These are phyloP conservation scores for Pristionchus fissidentatus DNA, from an alignment of 2,888 invertebrate genomes.

Conservation along the genomic window DNA sequence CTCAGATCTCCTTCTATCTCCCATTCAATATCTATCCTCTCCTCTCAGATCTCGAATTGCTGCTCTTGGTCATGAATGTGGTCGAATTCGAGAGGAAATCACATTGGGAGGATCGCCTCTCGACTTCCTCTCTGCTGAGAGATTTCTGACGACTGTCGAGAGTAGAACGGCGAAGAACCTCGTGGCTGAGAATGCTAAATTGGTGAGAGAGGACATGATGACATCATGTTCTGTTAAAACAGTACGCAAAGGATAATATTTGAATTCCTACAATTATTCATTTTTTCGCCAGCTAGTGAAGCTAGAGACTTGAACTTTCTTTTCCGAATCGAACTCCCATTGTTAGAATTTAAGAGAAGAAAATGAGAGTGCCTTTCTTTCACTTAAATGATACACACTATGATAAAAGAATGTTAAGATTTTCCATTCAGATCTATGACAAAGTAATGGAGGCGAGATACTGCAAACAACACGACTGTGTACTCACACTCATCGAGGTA, in stretches of 20 bases:
- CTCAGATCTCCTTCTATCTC: not conserved
- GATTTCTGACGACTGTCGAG: conserved; percentile 82
- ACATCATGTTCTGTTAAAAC: conserved; percentile 47
- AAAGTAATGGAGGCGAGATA: not conserved
- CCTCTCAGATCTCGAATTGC: not conserved
- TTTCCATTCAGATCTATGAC: not conserved
- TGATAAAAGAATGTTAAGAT: not conserved
- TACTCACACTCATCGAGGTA: conserved; percentile 16
- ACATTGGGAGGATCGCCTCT: not conserved
- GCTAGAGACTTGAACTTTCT: no score
- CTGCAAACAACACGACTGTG: conserved; percentile 6
- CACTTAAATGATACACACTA: not conserved
- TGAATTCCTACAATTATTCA: no score
- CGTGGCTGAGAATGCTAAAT: conserved; percentile 87
- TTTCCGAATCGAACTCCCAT: no score
- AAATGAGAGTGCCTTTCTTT: no score
- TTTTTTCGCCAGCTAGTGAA: no score
- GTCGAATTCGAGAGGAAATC: not conserved
- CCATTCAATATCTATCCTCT: no score
- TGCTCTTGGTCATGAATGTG: not conserved
- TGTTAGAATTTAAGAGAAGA: no score
- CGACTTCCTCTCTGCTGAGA: conserved; percentile 44
- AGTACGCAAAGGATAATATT: no score
- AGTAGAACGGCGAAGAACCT: conserved; percentile 89
- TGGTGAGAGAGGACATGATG: conserved; percentile 80